Percentiles rank a stretch among this genome's conserved stretches.
Evolutionary conservation across 1,140 invertebrate species (phyloP).

Genomic region (Coptotermes formosanus): DNA sequence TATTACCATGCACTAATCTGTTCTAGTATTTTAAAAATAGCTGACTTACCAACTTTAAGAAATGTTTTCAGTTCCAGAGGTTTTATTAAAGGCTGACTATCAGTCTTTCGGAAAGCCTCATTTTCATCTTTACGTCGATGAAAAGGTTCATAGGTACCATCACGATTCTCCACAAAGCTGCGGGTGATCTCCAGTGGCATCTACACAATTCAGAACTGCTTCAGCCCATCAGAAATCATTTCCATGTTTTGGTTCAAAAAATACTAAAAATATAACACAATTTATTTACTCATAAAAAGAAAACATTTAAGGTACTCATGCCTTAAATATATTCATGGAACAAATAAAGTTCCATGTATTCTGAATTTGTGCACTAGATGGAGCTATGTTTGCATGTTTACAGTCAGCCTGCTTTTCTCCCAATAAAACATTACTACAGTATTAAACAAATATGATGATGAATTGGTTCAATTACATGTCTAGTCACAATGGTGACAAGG

Average conservation of each 20-base stretch:
- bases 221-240: constrained; percentile 31
- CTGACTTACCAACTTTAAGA: constrained; percentile 66
- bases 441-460: no score
- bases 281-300: background rate
- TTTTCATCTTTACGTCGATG: constrained; percentile 55
- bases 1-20: background rate
- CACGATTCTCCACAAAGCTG: constrained; percentile 65
- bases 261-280: background rate
- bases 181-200: constrained; percentile 64
- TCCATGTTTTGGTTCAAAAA: no score
- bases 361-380: background rate
- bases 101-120: constrained; percentile 51
- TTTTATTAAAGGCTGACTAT: constrained; percentile 56
- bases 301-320: background rate
- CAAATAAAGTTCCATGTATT: background rate
- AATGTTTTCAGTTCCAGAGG: constrained; percentile 68
- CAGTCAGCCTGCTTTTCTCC: no score
- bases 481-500: no score
- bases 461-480: no score
- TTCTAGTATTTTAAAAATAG: background rate
- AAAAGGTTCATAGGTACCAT: constrained; percentile 64
- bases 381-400: no score
- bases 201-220: constrained; percentile 43
- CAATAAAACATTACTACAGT: no score
- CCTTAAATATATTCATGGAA: background rate